Percentiles rank a stretch among this genome's conserved stretches.
Evolutionary conservation across 2,797 vertebrate species (phyloP).

Genomic region (Antrozous pallidus): DNA sequence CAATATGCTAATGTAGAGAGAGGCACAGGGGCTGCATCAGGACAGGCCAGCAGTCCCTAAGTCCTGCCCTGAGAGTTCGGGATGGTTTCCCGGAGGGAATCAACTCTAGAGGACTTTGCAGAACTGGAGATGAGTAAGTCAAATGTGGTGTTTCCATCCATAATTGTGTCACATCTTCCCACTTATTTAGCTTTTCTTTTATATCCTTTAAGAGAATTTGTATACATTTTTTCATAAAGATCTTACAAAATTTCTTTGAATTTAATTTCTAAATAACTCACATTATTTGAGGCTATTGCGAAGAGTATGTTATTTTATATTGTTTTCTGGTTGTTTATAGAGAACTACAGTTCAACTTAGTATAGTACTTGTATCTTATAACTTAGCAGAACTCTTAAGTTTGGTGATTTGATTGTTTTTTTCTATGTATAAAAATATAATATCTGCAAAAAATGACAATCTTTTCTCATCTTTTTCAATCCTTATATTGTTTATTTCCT

Average conservation of each 20-base stretch:
- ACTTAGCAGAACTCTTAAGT: not conserved
- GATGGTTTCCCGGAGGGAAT: not conserved
- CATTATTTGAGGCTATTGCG: not conserved
- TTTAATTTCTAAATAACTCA: not conserved
- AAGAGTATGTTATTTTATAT: not conserved
- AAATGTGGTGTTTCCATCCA: not conserved
- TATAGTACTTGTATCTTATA: not conserved
- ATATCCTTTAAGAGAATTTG: not conserved
- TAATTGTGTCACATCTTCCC: not conserved
- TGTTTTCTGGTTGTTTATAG: not conserved
- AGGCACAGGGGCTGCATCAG: not conserved
- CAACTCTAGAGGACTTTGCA: not conserved
- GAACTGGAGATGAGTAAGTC: not conserved
- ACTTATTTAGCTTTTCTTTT: not conserved
- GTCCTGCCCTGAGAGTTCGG: not conserved
- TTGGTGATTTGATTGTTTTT: not conserved
- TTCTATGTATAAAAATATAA: not conserved
- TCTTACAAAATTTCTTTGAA: not conserved
- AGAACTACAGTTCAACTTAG: not conserved
- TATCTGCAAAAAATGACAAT: not conserved
- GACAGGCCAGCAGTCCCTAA: not conserved
- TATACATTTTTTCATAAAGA: not conserved
- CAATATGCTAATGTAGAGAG: not conserved
- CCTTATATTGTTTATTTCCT: not conserved
- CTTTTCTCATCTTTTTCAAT: not conserved